Conservation (phyloP, 2,113 vertebrate genomes). For the Forbesichthys papilliferus region DNA sequence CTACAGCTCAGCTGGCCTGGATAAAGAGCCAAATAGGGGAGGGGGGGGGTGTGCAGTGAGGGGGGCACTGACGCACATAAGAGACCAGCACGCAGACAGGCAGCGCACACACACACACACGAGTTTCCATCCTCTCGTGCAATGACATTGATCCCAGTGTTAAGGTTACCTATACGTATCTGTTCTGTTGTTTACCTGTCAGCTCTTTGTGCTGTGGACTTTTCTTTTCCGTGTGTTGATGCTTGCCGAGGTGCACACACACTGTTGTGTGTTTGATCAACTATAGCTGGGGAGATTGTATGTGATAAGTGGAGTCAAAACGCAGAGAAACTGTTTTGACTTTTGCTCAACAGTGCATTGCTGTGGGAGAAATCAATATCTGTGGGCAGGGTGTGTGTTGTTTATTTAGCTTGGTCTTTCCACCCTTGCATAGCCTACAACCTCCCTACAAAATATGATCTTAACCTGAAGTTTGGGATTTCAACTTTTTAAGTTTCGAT, state of each 20-base stretch:
- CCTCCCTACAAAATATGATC: slow-evolving; percentile 27
- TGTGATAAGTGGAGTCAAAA: slow-evolving; percentile 60
- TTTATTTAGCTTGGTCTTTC: slow-evolving; percentile 47
- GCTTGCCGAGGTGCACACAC: not conserved
- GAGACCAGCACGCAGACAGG: slow-evolving; percentile 8
- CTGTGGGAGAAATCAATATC: slow-evolving; percentile 70
- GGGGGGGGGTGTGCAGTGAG: slow-evolving; percentile 2
- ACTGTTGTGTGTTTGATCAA: slow-evolving; percentile 30
- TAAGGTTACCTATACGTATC: not conserved
- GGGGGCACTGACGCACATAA: slow-evolving; percentile 3
- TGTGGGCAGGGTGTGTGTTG: slow-evolving; percentile 60
- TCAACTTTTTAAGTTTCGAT: slow-evolving; percentile 23
- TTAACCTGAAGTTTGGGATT: slow-evolving; percentile 45
- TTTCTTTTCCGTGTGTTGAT: not conserved
- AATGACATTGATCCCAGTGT: slow-evolving; percentile 12
- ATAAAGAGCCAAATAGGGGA: slow-evolving; percentile 46
- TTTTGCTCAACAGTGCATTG: slow-evolving; percentile 47
- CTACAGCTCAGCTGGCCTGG: slow-evolving; percentile 37
- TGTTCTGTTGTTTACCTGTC: not conserved
- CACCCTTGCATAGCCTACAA: slow-evolving; percentile 45
- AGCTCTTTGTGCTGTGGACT: not conserved
- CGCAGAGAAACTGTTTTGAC: slow-evolving; percentile 53
- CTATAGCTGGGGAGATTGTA: slow-evolving; percentile 42
- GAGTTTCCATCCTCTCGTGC: slow-evolving; percentile 1
- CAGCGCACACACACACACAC: slow-evolving; percentile 27